Evolutionary conservation across 2,888 invertebrate genomes (phyloP).

Genomic region (Drosophila infuscata): DNA sequence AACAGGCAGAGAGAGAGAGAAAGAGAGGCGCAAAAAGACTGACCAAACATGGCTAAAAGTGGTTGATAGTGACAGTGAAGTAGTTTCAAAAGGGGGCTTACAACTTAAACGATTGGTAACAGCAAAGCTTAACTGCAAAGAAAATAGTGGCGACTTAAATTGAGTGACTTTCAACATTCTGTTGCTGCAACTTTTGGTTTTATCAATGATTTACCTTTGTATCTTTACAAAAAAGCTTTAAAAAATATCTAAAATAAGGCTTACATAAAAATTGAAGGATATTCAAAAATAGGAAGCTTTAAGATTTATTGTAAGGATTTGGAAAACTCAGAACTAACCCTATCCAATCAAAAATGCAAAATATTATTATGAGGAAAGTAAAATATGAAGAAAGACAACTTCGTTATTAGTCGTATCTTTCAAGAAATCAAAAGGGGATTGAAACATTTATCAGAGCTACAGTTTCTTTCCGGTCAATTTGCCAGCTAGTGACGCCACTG

Average conservation of each 20-base stretch:
- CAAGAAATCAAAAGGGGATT: neutral
- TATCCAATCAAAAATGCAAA: neutral
- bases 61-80: slow-evolving; percentile 44
- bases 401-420: neutral
- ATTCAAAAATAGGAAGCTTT: neutral
- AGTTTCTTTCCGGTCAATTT: neutral
- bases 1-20: slow-evolving; percentile 12
- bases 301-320: neutral
- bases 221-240: neutral
- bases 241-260: neutral
- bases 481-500: slow-evolving; percentile 26
- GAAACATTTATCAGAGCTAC: neutral
- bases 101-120: slow-evolving; percentile 4
- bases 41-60: slow-evolving; percentile 76
- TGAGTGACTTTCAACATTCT: neutral
- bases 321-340: neutral
- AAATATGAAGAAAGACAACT: neutral
- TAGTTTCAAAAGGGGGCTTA: slow-evolving; percentile 16
- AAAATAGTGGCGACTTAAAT: neutral
- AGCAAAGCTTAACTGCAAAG: neutral
- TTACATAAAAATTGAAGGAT: neutral
- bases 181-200: neutral
- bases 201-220: neutral
- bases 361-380: neutral
- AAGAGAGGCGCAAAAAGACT: slow-evolving; percentile 65